Evolutionary conservation across 2,113 vertebrate species (phyloP).

Genomic region (Lota lota): DNA sequence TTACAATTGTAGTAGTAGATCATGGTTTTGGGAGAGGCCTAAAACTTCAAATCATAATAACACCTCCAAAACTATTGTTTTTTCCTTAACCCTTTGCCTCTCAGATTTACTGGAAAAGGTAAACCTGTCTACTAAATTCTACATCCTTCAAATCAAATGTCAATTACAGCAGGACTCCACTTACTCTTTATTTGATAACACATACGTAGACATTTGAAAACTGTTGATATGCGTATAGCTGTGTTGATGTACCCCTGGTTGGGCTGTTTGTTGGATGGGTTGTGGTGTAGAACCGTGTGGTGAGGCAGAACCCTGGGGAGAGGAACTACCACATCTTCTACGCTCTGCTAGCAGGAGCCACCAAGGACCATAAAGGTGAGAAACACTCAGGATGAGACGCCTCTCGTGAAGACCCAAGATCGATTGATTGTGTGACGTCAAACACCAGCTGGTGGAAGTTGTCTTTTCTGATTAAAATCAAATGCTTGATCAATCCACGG

Average conservation of each 20-base stretch:
- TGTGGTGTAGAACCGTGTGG: conserved; percentile 84
- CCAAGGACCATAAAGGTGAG: conserved; percentile 78
- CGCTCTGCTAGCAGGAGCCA: conserved; percentile 82
- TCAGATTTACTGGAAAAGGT: conserved; percentile 81
- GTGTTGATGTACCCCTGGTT: background rate
- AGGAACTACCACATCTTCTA: conserved; percentile 93
- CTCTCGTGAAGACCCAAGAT: no score
- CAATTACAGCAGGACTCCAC: background rate
- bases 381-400: background rate
- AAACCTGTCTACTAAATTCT: background rate
- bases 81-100: conserved; percentile 57
- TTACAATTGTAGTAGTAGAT: background rate
- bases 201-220: conserved; percentile 9
- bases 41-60: no score
- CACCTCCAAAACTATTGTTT: background rate
- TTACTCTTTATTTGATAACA: conserved; percentile 10
- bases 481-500: no score
- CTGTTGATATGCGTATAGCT: background rate
- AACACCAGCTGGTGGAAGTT: background rate
- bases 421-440: background rate
- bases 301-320: conserved; percentile 86
- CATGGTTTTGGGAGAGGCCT: background rate
- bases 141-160: background rate
- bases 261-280: conserved; percentile 18
- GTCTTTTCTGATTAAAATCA: no score